Evolutionary conservation across 2,113 vertebrate species (phyloP).

Genomic region (Oostethus manadensis): DNA sequence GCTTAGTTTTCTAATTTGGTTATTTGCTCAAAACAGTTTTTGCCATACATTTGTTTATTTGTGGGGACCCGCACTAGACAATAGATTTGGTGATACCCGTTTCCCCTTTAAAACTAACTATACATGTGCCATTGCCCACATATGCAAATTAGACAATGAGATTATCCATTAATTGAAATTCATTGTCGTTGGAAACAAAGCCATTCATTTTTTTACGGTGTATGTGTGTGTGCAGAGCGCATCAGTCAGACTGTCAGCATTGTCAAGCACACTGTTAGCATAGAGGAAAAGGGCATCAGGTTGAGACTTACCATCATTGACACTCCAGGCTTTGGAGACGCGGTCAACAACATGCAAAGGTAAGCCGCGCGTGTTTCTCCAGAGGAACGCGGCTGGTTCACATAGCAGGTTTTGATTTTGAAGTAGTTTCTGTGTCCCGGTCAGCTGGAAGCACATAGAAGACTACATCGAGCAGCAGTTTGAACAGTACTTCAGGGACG

Average conservation of each 20-base stretch:
- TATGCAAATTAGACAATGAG: too few relatives aligned
- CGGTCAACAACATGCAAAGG: constrained; percentile 66
- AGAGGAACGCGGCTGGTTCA: neutral
- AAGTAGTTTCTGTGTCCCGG: constrained; percentile 1
- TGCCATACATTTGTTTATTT: too few relatives aligned
- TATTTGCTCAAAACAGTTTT: too few relatives aligned
- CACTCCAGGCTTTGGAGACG: constrained; percentile 75
- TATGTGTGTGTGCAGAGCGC: constrained; percentile 51
- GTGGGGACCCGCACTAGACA: too few relatives aligned
- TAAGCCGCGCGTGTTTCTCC: constrained; percentile 10
- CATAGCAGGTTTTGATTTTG: neutral
- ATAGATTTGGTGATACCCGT: too few relatives aligned
- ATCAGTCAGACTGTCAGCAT: constrained; percentile 69
- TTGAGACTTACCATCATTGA: constrained; percentile 72
- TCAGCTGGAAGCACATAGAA: constrained; percentile 64
- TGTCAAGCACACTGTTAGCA: constrained; percentile 81
- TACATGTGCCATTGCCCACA: too few relatives aligned
- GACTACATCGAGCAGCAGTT: constrained; percentile 73
- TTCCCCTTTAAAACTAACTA: too few relatives aligned
- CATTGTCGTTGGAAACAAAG: too few relatives aligned
- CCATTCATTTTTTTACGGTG: too few relatives aligned
- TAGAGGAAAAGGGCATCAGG: constrained; percentile 89
- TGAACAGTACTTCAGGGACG: constrained; percentile 72
- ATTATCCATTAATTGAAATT: too few relatives aligned
- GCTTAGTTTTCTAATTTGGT: too few relatives aligned